Percentiles rank a stretch among this genome's conserved stretches.
These are phyloP conservation scores for Oedothorax gibbosus DNA, from an alignment of 1,140 invertebrate species.

Conservation along the genomic window DNA sequence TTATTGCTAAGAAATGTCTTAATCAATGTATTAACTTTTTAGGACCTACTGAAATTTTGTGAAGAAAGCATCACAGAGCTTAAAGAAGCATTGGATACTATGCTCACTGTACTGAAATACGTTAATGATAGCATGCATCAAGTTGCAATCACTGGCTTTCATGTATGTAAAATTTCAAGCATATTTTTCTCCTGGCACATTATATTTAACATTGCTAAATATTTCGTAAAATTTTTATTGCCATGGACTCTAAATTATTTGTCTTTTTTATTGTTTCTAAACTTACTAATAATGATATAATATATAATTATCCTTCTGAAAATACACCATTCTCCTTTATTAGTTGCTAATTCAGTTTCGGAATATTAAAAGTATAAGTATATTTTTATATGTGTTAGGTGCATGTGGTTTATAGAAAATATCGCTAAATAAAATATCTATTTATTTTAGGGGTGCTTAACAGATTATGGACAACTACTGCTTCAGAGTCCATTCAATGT, in stretches of 20 bases:
- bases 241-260: neutral
- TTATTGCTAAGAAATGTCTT: neutral
- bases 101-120: slow-evolving; percentile 92
- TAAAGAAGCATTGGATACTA: slow-evolving; percentile 91
- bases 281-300: too few species aligned
- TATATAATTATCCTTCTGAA: too few species aligned
- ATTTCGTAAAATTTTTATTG: neutral
- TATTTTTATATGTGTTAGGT: too few species aligned
- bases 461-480: slow-evolving; percentile 86
- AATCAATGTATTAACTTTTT: slow-evolving; percentile 51
- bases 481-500: slow-evolving; percentile 92
- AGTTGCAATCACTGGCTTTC: slow-evolving; percentile 91
- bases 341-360: too few species aligned
- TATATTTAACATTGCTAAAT: neutral
- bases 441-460: slow-evolving; percentile 78
- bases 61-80: slow-evolving; percentile 86
- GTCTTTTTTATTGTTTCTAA: too few species aligned
- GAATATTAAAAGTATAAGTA: too few species aligned
- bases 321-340: too few species aligned
- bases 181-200: neutral
- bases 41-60: slow-evolving; percentile 85
- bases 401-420: neutral
- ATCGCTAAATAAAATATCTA: neutral
- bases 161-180: slow-evolving; percentile 80
- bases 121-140: slow-evolving; percentile 98